Evolutionary conservation across 2,888 invertebrate species (phyloP), one percentile per base, ranked within the genome.

Genomic region (Cybosia mesomella): DNA sequence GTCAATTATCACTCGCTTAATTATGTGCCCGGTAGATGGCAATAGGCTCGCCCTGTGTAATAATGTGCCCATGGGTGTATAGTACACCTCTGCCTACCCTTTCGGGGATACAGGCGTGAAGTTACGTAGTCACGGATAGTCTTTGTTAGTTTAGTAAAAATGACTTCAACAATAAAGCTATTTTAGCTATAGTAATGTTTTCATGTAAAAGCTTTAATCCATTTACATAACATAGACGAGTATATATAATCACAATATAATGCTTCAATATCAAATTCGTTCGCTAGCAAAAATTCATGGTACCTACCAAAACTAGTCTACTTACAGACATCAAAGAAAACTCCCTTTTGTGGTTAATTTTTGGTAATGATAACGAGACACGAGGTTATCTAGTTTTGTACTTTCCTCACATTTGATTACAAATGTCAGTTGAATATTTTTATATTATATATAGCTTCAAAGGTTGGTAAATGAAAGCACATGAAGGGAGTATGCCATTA

Each of bases 261-360:
- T 49, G n/a, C n/a, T n/a, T n/a, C 1, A 18, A 43, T 5, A 18
- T 43, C 4, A 43, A 43, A 5, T 43, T 43, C 18, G 18, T 43
- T 43, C 18, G 39, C 39, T 39, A 15, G 15, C 15, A 39, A 39
- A 39, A 39, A 39, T 39, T 15, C 13, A 15, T 5, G 39, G 15
- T 15, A 39, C 15, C 13, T 15, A 39, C 15, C 13, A 11, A 67
- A 66, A 49, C 55, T 69, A 28, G 60, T 24, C 55, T 68, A 53
- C 70, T 68, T 58, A 55, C 58, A 53, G 39, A 68, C 59, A 59
- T 77, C 67, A 69, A 67, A 74, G 67, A 67, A 70, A n/a, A n/a
- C n/a, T n/a, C 68, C 74, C 76, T 64, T 64, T 68, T 67, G 54
- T n/a, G 61, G 39, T 74, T 74, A 76, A 74, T 70, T 70, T 76